Base-by-base conservation (phyloP, 2,888 invertebrate species). In the Amblyteles armatorius region DNA sequence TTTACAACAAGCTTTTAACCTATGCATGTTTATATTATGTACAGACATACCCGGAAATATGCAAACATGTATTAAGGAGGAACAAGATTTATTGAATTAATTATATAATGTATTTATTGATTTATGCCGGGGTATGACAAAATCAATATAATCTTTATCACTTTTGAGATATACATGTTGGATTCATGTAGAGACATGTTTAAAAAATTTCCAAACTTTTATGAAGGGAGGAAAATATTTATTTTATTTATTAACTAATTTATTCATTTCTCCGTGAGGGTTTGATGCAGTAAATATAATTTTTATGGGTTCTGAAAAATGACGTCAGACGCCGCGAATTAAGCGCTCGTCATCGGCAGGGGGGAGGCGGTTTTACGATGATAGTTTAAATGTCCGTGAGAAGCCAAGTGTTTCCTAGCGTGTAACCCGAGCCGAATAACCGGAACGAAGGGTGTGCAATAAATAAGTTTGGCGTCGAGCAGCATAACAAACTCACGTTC, bases 321-420 rank as follows among this genome's bases (percentile, higher is more conserved):
- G 55, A 55, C 7, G 19, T 22, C 22, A 11, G 9, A 22, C 9
- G 22, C 9, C 19, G 55, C 55, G 55, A 55, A 22, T 22, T 19
- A 22, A 19, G 55, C 22, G 40, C 55, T 22, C 19, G 55, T 55
- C 55, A 19, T 55, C 55, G 11, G 52, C n/a, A 19, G 52, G 29
- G 19, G 22, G 67, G 22, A n/a, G 36, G 69, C 19, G 63, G 52
- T 40, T 74, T 83, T 80, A 76, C 73, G 76, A 76, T 69, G n/a
- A 63, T 63, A 9, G 80, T 73, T 81, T 73, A 73, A 81, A 84
- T 68, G 77, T 73, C 65, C 84, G 84, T 84, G 84, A 73, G 84
- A 84, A 81, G 44, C 19, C 2, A 26, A 67, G 68, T 36, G 60
- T 74, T 74, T 36, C 77, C 76, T 48, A 52, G 77, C 74, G 50